These are phyloP conservation scores for Azemiops feae DNA, from an alignment of 2,113 vertebrate species.

Conservation along the genomic window DNA sequence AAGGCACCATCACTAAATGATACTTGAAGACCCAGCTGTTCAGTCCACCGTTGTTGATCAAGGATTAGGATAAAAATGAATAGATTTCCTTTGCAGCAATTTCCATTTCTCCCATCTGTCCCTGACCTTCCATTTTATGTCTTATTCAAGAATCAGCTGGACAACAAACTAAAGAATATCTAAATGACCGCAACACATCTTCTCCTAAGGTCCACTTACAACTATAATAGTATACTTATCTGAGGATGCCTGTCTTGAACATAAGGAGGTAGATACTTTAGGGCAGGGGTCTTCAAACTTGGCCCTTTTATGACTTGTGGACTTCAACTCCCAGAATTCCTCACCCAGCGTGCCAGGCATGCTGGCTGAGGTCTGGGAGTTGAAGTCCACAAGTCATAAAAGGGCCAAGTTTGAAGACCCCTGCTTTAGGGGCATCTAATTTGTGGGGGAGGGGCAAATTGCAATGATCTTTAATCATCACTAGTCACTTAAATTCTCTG, in stretches of 20 bases:
- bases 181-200: background rate
- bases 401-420: too few species aligned
- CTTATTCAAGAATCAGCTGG: background rate
- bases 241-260: background rate
- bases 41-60: background rate
- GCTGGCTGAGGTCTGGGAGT: too few species aligned
- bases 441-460: background rate
- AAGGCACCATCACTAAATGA: background rate
- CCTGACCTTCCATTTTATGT: background rate
- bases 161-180: background rate
- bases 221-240: background rate
- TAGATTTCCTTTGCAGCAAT: background rate
- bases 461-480: background rate
- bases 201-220: background rate
- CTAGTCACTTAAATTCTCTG: background rate
- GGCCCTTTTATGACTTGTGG: too few species aligned
- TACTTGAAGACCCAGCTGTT: background rate
- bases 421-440: background rate
- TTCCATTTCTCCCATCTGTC: background rate
- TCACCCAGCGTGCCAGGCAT: too few species aligned
- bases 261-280: background rate
- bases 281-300: too few species aligned
- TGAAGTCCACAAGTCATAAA: too few species aligned
- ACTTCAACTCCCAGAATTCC: too few species aligned
- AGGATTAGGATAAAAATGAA: background rate